phyloP scores from a whole-genome alignment of 2,113 vertebrate species.

The Dicrurus megarhynchus region DNA sequence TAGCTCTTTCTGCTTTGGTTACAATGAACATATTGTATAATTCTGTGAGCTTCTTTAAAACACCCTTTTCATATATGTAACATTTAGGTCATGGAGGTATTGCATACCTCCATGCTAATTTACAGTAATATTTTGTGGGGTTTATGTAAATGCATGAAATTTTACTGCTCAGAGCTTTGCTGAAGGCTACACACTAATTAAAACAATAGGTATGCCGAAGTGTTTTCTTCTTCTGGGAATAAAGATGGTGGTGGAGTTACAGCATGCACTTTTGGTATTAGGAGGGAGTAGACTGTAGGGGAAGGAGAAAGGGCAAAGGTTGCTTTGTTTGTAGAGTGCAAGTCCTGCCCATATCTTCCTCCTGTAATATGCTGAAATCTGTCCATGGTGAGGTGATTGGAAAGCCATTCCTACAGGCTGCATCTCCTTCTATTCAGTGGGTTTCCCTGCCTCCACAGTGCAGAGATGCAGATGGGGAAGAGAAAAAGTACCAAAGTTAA shows the following conservation, averaged over 20 bases:
- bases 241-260: neutral
- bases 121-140: neutral
- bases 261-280: neutral
- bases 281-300: neutral
- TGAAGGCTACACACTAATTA: neutral
- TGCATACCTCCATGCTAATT: neutral
- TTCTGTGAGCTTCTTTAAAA: neutral
- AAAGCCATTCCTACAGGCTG: neutral
- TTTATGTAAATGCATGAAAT: neutral
- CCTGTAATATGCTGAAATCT: neutral
- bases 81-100: neutral
- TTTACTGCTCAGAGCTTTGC: neutral
- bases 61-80: neutral
- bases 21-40: neutral
- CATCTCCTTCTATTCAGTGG: neutral
- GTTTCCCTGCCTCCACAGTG: neutral
- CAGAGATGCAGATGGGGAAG: neutral
- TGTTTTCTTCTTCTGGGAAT: neutral
- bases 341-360: neutral
- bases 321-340: neutral
- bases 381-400: neutral
- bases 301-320: neutral
- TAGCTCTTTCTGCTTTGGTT: neutral
- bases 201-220: neutral
- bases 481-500: neutral